Conservation (phyloP, 2,888 invertebrate genomes). For the Venusia cambrica region DNA sequence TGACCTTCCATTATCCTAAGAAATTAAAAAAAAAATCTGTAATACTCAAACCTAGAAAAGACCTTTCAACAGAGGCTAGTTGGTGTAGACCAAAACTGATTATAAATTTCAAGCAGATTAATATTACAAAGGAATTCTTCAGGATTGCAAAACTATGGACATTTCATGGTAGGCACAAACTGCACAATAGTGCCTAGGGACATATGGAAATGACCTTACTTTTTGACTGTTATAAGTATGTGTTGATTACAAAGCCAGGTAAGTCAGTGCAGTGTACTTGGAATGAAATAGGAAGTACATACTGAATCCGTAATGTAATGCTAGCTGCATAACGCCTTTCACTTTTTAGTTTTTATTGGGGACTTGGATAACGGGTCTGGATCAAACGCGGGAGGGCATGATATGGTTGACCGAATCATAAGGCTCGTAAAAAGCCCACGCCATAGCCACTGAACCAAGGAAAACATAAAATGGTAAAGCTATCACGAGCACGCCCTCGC, state of each 20-base stretch:
- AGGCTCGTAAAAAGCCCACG: slow-evolving; percentile 31
- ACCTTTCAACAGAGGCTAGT: no score
- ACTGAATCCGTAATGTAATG: background rate
- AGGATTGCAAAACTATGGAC: no score
- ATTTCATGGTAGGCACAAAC: no score
- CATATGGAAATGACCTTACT: no score
- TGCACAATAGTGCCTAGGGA: no score
- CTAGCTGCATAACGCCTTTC: slow-evolving; percentile 32
- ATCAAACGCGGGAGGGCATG: slow-evolving; percentile 28
- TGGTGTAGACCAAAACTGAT: no score
- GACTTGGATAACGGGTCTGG: slow-evolving; percentile 10
- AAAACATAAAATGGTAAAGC: slow-evolving; percentile 22
- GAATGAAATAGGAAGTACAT: slow-evolving; percentile 5
- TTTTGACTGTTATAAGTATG: no score
- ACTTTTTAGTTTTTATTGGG: slow-evolving; percentile 33
- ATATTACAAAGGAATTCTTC: no score
- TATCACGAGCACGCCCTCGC: slow-evolving; percentile 29
- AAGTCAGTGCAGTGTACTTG: no score
- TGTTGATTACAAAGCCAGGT: no score
- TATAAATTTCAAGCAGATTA: no score
- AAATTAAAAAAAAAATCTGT: slow-evolving; percentile 6
- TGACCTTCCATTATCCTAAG: slow-evolving; percentile 57
- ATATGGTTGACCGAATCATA: slow-evolving; percentile 19
- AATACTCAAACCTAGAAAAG: no score
- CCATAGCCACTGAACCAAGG: slow-evolving; percentile 40